These are phyloP conservation scores for Condylura cristata DNA, from an alignment of 2,113 vertebrate species.

Conservation along the genomic window DNA sequence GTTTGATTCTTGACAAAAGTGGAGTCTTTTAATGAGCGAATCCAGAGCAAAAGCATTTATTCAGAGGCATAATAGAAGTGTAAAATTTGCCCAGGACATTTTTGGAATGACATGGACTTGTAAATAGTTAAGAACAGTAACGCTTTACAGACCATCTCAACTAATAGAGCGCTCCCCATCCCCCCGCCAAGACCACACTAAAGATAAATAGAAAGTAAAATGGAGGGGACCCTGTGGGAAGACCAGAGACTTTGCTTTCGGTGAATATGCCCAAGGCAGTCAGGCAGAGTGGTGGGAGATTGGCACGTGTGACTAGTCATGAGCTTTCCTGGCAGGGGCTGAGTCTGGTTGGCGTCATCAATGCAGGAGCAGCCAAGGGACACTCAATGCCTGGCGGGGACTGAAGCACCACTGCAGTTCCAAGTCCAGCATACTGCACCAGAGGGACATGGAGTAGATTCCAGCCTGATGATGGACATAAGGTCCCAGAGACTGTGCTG, in stretches of 20 bases:
- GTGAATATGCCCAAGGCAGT: not conserved
- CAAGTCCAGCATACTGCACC: too few species aligned
- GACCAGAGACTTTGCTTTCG: not conserved
- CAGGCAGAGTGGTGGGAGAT: too few species aligned
- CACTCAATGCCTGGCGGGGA: accelerated
- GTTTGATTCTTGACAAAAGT: slow-evolving; percentile 14
- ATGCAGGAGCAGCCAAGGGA: too few species aligned
- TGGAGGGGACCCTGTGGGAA: not conserved
- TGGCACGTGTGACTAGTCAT: too few species aligned
- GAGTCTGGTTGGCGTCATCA: too few species aligned
- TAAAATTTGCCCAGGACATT: not conserved
- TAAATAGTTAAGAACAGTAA: not conserved
- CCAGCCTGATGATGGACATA: too few species aligned
- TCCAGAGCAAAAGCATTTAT: slow-evolving; percentile 7
- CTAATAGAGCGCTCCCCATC: too few species aligned
- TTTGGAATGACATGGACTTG: not conserved
- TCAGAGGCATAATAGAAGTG: not conserved
- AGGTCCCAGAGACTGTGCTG: too few species aligned
- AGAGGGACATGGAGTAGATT: too few species aligned
- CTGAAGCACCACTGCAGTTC: too few species aligned
- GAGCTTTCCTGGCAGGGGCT: too few species aligned
- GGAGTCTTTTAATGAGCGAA: slow-evolving; percentile 18
- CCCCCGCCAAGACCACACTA: not conserved
- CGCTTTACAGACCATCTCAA: not conserved
- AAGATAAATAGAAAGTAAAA: not conserved